Evolutionary conservation across 2,888 invertebrate species (phyloP), one percentile per base, ranked within the genome.

Genomic region (Flexamia atlantica): DNA sequence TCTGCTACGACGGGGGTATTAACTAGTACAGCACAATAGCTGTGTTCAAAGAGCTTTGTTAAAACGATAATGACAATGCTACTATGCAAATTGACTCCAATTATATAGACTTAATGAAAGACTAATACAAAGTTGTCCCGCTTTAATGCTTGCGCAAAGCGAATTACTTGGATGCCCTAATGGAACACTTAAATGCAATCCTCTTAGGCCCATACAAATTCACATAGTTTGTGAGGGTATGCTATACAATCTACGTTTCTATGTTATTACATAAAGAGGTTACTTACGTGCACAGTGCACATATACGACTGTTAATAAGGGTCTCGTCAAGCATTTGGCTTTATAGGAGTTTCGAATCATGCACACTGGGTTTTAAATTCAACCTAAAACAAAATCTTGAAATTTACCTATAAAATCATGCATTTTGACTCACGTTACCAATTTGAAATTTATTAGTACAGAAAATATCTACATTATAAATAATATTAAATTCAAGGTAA

Each of bases 131-230:
- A 64, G 64, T 64, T 64, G 64, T 10, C 14, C 64, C 64, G 64
- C 64, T 64, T 64, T 64, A 64, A 30, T 64, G 64, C 64, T 64
- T 28, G 28, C 64, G 64, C 64, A 64, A 17, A 70, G 70, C 36
- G 70, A 70, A 42, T 76, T 76, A 46, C 42, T 40, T 40, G 25
- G 76, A 76, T 28, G 46, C 76, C 42, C 76, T 76, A 76, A 76
- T 76, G 76, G 76, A 76, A 50, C 76, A 76, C 76, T 76, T 76
- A 25, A 42, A 36, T 40, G 17, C 70, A 76, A 76, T 76, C 76
- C 76, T 76, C 76, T 76, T 76, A 76, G 76, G 68, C 17, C 28
- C 28, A 64, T 30, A 64, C 64, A 25, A 64, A 30, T 53, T 64
- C 64, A 64, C 64, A 64, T 23, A 64, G 64, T 64, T 28, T 28